Conservation (phyloP, 2,888 invertebrate species). For the Ceratothoa steindachneri region DNA sequence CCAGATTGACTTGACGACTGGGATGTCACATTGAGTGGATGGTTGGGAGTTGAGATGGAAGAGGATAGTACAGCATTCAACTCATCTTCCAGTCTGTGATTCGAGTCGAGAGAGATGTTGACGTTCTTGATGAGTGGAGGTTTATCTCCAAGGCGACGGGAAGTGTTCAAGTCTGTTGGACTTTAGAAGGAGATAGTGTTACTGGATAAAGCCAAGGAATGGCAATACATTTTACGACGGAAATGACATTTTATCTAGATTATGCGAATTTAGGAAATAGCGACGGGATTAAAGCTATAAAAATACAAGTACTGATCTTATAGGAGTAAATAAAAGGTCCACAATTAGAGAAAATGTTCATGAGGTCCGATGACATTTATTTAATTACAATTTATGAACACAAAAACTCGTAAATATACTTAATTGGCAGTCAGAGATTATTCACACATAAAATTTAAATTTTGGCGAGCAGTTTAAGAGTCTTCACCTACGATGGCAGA, state of each 20-base stretch:
- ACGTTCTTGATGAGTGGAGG: conserved; percentile 45
- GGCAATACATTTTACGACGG: too few species aligned
- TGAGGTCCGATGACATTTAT: too few species aligned
- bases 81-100: conserved; percentile 34
- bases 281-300: too few species aligned
- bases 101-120: conserved; percentile 35
- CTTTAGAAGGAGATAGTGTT: conserved; percentile 24
- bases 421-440: neutral
- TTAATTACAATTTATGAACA: neutral
- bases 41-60: conserved; percentile 19
- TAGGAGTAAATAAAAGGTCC: too few species aligned
- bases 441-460: neutral
- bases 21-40: neutral
- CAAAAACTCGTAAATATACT: neutral
- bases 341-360: too few species aligned
- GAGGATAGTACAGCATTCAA: conserved; percentile 31
- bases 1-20: neutral
- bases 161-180: conserved; percentile 43
- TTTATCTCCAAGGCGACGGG: conserved; percentile 39
- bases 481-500: neutral
- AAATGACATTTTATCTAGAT: too few species aligned
- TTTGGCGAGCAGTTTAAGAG: neutral
- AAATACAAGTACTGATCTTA: too few species aligned
- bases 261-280: too few species aligned
- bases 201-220: too few species aligned